Percentiles rank a stretch among this genome's conserved stretches.
phyloP scores from a whole-genome alignment of 2,888 invertebrate genomes.

The Lasioglossum villosulum region DNA sequence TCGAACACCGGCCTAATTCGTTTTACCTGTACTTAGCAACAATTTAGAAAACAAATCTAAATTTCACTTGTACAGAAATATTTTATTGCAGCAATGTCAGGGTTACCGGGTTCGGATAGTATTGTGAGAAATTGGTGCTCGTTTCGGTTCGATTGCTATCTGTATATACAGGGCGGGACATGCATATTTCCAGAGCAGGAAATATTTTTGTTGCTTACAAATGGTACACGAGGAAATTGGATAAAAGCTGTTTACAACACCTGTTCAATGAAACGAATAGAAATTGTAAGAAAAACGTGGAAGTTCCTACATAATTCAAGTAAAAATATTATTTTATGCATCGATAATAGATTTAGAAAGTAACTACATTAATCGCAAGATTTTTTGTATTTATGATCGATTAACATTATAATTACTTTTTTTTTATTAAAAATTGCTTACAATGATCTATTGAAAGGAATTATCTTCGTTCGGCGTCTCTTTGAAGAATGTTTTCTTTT shows the following conservation, averaged over 20 bases:
- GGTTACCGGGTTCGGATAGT: neutral
- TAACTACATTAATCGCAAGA: neutral
- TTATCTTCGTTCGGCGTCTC: neutral
- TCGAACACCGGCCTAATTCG: neutral
- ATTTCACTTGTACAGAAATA: neutral
- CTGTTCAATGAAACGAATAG: neutral
- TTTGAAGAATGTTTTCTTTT: neutral
- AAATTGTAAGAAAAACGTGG: neutral
- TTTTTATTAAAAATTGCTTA: neutral
- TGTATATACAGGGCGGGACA: neutral
- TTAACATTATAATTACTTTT: too few relatives aligned
- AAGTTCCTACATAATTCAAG: neutral
- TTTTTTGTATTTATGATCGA: too few relatives aligned
- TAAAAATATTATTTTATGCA: neutral
- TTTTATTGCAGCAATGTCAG: neutral
- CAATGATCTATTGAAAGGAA: neutral
- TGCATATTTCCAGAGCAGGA: neutral
- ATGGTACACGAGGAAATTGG: neutral
- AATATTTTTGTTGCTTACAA: neutral
- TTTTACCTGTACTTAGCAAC: neutral
- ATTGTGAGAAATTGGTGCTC: neutral
- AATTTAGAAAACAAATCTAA: neutral
- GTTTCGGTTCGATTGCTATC: neutral
- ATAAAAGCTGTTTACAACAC: neutral
- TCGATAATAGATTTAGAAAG: neutral